phyloP scores from a whole-genome alignment of 2,888 invertebrate species.

The Eristalis pertinax region DNA sequence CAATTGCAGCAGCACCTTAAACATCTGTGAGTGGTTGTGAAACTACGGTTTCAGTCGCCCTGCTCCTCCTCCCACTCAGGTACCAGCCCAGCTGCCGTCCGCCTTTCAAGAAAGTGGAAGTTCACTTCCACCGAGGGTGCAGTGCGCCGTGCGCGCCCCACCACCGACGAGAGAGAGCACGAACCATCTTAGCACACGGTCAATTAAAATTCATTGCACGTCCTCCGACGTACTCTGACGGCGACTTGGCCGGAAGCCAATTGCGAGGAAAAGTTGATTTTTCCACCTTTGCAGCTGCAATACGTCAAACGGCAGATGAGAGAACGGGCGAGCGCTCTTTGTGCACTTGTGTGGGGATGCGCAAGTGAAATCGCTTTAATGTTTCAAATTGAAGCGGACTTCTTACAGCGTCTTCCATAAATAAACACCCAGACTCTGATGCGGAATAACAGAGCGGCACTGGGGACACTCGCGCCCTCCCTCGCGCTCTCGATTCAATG shows the following conservation, averaged over 20 bases:
- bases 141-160: no score
- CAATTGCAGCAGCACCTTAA: constrained; percentile 63
- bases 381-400: constrained; percentile 41
- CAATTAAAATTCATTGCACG: constrained; percentile 72
- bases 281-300: constrained; percentile 67
- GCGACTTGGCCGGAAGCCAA: constrained; percentile 67
- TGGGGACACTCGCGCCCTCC: background rate
- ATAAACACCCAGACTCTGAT: constrained; percentile 34
- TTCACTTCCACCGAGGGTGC: constrained; percentile 51
- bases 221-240: constrained; percentile 39
- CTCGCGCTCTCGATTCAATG: constrained; percentile 41
- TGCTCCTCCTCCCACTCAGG: constrained; percentile 28
- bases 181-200: constrained; percentile 20
- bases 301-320: constrained; percentile 38
- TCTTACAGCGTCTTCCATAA: constrained; percentile 54
- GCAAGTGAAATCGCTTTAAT: constrained; percentile 46
- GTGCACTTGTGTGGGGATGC: background rate
- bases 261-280: constrained; percentile 69
- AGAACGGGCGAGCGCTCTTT: background rate
- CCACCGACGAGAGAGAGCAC: background rate
- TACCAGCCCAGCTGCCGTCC: constrained; percentile 52
- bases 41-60: background rate
- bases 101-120: constrained; percentile 51
- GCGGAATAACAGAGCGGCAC: background rate
- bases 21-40: constrained; percentile 44